Conservation (phyloP, 2,888 invertebrate species). For the Drosophila rubida region DNA sequence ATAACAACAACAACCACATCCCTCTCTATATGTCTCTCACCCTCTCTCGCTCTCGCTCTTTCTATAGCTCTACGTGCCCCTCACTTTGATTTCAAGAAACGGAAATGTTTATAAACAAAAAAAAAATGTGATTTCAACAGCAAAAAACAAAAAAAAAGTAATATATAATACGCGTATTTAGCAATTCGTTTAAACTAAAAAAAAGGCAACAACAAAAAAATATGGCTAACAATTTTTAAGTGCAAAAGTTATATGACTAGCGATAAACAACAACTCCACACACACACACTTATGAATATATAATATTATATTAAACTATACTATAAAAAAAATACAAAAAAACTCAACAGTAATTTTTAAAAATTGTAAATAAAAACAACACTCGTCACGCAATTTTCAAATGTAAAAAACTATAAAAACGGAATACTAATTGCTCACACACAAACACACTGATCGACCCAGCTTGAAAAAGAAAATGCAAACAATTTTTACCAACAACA, state of each 20-base stretch:
- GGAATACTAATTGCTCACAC: constrained; percentile 34
- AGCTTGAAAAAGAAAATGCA: constrained; percentile 14
- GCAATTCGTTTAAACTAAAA: constrained; percentile 48
- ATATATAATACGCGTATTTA: constrained; percentile 37
- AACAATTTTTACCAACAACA: constrained; percentile 20
- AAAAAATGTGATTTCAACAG: constrained; percentile 49
- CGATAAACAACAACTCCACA: constrained; percentile 33
- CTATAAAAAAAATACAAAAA: constrained; percentile 26
- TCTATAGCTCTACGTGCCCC: constrained; percentile 18
- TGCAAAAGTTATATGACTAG: constrained; percentile 65
- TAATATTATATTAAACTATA: constrained; percentile 33
- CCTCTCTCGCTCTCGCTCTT: not conserved
- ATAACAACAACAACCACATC: too few species aligned
- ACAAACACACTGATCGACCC: constrained; percentile 15
- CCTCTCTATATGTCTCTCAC: not conserved
- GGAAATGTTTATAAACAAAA: constrained; percentile 24
- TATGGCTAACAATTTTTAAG: constrained; percentile 70
- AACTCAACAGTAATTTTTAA: constrained; percentile 20
- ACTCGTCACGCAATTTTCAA: constrained; percentile 29
- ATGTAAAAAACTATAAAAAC: constrained; percentile 32
- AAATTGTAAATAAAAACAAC: constrained; percentile 39
- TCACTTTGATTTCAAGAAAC: constrained; percentile 18
- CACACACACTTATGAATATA: constrained; percentile 16
- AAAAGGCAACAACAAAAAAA: constrained; percentile 34
- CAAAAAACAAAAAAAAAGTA: constrained; percentile 25